A percentile compares a stretch with the other conserved stretches of the same genome.
Evolutionary conservation across 2,113 vertebrate species (phyloP).

Genomic region (Entelurus aequoreus): DNA sequence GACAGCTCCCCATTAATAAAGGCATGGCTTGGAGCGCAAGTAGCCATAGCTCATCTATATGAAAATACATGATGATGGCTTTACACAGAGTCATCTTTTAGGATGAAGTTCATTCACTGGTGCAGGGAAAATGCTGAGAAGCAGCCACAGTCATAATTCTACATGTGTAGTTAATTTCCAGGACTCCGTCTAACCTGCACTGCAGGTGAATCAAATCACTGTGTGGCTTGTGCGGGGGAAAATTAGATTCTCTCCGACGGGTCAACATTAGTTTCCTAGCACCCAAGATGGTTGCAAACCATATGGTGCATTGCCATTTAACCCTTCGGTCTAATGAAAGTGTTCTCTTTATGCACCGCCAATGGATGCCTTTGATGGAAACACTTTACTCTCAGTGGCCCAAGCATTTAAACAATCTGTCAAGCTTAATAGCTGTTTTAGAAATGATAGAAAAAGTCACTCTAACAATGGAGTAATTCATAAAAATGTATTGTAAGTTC

Average conservation of each 20-base stretch:
- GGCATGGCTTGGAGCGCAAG: conserved; percentile 86
- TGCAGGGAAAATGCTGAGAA: conserved; percentile 69
- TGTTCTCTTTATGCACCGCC: conserved; percentile 35
- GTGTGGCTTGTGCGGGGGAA: conserved; percentile 14
- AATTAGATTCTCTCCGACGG: conserved; percentile 17
- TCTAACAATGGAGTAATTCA: not conserved
- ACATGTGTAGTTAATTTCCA: conserved; percentile 29
- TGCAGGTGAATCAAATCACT: conserved; percentile 37
- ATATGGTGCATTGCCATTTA: conserved; percentile 49
- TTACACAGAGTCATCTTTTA: conserved; percentile 91
- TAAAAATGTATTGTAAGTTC: conserved; percentile 11
- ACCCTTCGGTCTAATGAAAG: conserved; percentile 53
- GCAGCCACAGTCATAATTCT: conserved; percentile 80
- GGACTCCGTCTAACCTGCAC: conserved; percentile 30
- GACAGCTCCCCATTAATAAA: conserved; percentile 98
- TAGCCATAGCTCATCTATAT: conserved; percentile 98
- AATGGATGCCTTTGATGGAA: conserved; percentile 32
- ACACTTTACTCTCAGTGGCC: conserved; percentile 26
- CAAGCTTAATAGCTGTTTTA: conserved; percentile 6
- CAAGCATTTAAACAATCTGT: conserved; percentile 29
- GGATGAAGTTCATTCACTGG: conserved; percentile 81
- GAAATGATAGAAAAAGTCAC: conserved; percentile 3
- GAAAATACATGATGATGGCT: conserved; percentile 99
- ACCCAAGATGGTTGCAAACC: conserved; percentile 33
- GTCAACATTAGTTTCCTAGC: conserved; percentile 26